Percentiles rank a stretch among this genome's conserved stretches.
phyloP scores from a whole-genome alignment of 2,888 invertebrate genomes.

The Diarsia dahlii region DNA sequence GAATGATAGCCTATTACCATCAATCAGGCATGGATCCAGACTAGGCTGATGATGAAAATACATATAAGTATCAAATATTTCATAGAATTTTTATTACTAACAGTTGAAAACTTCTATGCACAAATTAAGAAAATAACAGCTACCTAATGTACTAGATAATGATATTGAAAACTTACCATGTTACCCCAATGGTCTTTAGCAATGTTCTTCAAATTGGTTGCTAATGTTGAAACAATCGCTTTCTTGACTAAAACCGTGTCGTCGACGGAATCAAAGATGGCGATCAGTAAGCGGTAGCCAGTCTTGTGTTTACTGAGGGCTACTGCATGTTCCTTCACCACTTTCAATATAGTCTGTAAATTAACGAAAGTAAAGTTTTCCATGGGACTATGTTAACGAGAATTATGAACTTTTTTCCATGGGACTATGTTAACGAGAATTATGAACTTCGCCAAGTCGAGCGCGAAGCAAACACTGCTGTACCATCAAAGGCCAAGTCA shows the following conservation, averaged over 20 bases:
- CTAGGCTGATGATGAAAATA: too few species aligned
- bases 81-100: too few species aligned
- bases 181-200: conserved; percentile 95
- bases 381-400: neutral
- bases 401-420: neutral
- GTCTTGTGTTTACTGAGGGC: conserved; percentile 96
- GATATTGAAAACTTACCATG: conserved; percentile 90
- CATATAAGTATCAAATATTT: too few species aligned
- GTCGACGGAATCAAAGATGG: conserved; percentile 97
- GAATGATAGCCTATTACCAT: too few species aligned
- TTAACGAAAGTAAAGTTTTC: neutral
- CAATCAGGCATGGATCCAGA: too few species aligned
- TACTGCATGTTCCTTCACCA: conserved; percentile 95
- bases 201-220: conserved; percentile 92
- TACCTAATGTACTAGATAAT: neutral
- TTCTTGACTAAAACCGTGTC: conserved; percentile 98
- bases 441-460: too few species aligned
- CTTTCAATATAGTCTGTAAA: conserved; percentile 95
- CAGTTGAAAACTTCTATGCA: neutral
- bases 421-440: neutral
- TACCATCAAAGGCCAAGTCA: too few species aligned
- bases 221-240: conserved; percentile 93
- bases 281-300: conserved; percentile 95
- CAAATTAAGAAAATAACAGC: neutral
- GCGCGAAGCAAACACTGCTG: too few species aligned